Conservation (phyloP, 2,797 vertebrate species). For the Galaxias olidus region DNA sequence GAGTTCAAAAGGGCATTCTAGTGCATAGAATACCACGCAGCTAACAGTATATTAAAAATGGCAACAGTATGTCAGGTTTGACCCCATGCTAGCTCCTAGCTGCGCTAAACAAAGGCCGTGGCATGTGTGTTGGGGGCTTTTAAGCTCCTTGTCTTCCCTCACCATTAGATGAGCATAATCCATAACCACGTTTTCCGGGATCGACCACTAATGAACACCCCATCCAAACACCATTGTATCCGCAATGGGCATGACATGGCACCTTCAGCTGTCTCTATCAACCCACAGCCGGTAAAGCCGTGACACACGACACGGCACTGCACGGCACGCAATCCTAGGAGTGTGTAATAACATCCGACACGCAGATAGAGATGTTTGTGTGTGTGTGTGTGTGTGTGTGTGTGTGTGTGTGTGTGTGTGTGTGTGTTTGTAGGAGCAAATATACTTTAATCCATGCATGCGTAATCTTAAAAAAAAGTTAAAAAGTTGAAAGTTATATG, state of each 20-base stretch:
- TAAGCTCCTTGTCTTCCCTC: neutral
- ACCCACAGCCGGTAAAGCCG: constrained; percentile 35
- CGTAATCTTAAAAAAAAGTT: too few species aligned
- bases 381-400: constrained; percentile 9
- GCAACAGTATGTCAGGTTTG: too few species aligned
- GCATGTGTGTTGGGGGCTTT: neutral
- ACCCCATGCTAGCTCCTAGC: neutral
- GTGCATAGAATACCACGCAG: too few species aligned
- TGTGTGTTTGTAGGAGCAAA: constrained; percentile 15
- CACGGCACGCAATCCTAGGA: neutral
- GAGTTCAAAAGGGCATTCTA: neutral
- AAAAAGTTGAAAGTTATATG: too few species aligned
- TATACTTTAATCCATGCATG: too few species aligned
- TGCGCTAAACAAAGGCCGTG: neutral
- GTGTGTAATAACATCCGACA: constrained; percentile 37
- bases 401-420: constrained; percentile 7
- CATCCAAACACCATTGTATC: constrained; percentile 30
- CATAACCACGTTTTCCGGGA: neutral
- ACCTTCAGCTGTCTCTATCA: constrained; percentile 3
- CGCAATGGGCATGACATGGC: constrained; percentile 45
- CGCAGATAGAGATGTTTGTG: neutral
- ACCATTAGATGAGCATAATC: neutral
- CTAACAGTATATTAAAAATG: too few species aligned
- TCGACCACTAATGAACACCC: neutral
- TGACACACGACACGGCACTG: constrained; percentile 38